Percentiles rank a stretch among this genome's conserved stretches.
Conservation (phyloP, 2,113 vertebrate species). For the Agelaius phoeniceus region DNA sequence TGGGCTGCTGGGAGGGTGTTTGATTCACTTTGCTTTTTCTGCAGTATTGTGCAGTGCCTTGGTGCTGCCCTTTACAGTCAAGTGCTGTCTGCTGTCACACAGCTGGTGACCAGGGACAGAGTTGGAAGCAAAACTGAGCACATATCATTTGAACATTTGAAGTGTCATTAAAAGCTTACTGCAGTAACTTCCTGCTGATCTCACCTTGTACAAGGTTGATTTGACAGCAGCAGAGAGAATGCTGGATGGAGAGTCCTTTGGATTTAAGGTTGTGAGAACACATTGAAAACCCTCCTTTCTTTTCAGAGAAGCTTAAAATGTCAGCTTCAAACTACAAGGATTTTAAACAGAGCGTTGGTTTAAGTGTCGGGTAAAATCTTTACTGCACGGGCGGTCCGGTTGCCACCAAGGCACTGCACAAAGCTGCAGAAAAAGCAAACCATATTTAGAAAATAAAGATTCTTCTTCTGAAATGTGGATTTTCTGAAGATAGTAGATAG, state of each 20-base stretch:
- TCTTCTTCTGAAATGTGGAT: not conserved
- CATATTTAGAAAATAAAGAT: not conserved
- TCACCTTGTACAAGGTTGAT: not conserved
- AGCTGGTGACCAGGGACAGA: not conserved
- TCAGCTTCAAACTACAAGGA: not conserved
- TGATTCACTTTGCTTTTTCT: not conserved
- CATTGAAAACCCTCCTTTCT: not conserved
- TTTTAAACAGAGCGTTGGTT: not conserved
- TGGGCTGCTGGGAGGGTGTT: not conserved
- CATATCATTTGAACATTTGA: not conserved
- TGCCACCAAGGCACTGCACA: not conserved
- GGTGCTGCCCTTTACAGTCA: not conserved
- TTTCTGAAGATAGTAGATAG: not conserved
- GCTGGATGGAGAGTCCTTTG: not conserved
- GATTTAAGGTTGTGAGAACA: not conserved
- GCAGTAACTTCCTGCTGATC: not conserved
- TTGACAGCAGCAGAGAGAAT: not conserved
- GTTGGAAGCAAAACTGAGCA: not conserved
- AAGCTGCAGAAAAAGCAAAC: not conserved
- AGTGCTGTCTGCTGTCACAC: not conserved
- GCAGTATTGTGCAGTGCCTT: not conserved
- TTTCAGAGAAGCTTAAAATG: not conserved
- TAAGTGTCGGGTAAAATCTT: not conserved
- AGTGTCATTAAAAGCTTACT: rapidly evolving
- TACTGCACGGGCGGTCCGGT: no score